Conservation (phyloP, 2,888 invertebrate species). For the Aquatica leii region DNA sequence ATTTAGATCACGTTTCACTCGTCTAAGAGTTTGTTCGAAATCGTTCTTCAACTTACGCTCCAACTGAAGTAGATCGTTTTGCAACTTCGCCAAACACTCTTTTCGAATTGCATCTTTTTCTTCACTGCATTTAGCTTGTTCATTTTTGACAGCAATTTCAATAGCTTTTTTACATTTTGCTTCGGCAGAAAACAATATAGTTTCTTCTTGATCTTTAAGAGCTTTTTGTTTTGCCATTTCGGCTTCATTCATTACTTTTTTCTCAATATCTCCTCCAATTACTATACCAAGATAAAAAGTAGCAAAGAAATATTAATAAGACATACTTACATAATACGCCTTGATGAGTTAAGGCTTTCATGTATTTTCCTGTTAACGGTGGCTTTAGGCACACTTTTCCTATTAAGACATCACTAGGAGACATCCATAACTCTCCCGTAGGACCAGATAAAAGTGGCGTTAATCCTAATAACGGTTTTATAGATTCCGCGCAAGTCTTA, state of each 20-base stretch:
- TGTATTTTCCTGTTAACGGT: slow-evolving; percentile 56
- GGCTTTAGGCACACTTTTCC: slow-evolving; percentile 58
- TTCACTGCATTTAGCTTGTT: slow-evolving; percentile 34
- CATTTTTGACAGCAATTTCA: slow-evolving; percentile 33
- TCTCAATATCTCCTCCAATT: slow-evolving; percentile 54
- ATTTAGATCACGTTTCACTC: slow-evolving; percentile 37
- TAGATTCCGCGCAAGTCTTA: slow-evolving; percentile 49
- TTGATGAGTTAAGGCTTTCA: slow-evolving; percentile 58
- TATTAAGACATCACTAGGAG: slow-evolving; percentile 59
- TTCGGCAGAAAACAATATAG: slow-evolving; percentile 41
- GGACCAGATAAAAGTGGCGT: slow-evolving; percentile 54
- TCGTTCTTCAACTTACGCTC: slow-evolving; percentile 34
- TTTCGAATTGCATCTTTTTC: slow-evolving; percentile 35
- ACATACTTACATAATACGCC: slow-evolving; percentile 56
- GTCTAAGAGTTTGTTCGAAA: slow-evolving; percentile 37
- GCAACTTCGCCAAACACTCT: slow-evolving; percentile 41
- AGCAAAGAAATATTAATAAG: too few relatives aligned
- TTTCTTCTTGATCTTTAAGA: slow-evolving; percentile 49
- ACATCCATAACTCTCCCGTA: slow-evolving; percentile 57
- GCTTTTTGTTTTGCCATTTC: slow-evolving; percentile 50
- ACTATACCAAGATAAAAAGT: too few relatives aligned
- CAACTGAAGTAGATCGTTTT: slow-evolving; percentile 32
- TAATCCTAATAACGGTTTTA: slow-evolving; percentile 52
- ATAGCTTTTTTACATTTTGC: slow-evolving; percentile 42
- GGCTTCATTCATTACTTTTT: slow-evolving; percentile 51